Percentiles rank a stretch among this genome's conserved stretches.
These are phyloP conservation scores for Manduca sexta DNA, from an alignment of 1,140 invertebrate genomes.

Conservation along the genomic window DNA sequence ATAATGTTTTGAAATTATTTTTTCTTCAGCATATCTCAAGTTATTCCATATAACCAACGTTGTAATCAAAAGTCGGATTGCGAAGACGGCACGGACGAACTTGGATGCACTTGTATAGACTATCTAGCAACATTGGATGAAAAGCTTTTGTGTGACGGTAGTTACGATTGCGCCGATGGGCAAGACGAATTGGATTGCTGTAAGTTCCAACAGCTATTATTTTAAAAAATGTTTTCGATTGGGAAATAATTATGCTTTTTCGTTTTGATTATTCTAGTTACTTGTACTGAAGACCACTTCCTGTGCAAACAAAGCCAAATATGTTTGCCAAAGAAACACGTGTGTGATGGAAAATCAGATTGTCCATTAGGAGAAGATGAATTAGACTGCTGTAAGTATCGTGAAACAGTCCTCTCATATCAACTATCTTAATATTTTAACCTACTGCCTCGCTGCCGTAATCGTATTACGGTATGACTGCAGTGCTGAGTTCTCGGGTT, in stretches of 20 bases:
- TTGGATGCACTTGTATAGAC: constrained; percentile 82
- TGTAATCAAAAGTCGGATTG: constrained; percentile 85
- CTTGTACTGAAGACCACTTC: constrained; percentile 73
- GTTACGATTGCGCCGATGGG: constrained; percentile 82
- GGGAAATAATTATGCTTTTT: too few species aligned
- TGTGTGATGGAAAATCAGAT: constrained; percentile 79
- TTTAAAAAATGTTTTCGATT: too few species aligned
- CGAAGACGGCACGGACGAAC: constrained; percentile 87
- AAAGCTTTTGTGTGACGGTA: constrained; percentile 83
- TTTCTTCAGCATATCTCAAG: constrained; percentile 77
- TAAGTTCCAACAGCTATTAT: too few species aligned
- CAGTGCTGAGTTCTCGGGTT: too few species aligned
- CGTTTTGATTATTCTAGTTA: constrained; percentile 48
- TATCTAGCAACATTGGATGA: constrained; percentile 73
- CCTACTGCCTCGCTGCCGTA: too few species aligned
- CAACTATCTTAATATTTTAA: too few species aligned
- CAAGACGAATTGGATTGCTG: constrained; percentile 84
- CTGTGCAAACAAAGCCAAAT: constrained; percentile 74
- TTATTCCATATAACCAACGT: constrained; percentile 72
- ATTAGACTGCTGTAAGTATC: constrained; percentile 76
- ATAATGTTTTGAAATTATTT: constrained; percentile 1
- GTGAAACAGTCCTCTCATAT: too few species aligned
- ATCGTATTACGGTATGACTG: too few species aligned
- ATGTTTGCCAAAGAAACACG: constrained; percentile 74
- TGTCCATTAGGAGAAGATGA: constrained; percentile 84